These are phyloP conservation scores for Odobenus rosmarus DNA, from an alignment of 2,113 vertebrate genomes.

Conservation along the genomic window DNA sequence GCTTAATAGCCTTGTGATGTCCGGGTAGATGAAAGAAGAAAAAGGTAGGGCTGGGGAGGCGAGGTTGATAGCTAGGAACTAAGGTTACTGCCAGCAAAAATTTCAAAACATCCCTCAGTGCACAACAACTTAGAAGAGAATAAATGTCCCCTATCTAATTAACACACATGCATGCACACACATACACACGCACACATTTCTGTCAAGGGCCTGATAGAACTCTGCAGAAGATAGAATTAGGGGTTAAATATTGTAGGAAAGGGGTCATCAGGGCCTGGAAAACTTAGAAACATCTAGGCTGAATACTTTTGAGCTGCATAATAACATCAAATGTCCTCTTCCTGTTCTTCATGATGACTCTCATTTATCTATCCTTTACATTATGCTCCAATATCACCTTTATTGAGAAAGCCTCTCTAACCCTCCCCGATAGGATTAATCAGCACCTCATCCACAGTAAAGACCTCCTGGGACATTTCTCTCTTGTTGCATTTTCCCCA, in stretches of 20 bases:
- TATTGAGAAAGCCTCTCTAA: not conserved
- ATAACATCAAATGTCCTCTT: not conserved
- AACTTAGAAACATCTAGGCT: not conserved
- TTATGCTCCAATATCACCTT: not conserved
- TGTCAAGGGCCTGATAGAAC: not conserved
- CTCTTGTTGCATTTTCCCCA: not conserved
- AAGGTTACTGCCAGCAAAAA: not conserved
- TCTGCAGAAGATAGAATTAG: not conserved
- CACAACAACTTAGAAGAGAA: not conserved
- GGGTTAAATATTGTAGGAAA: not conserved
- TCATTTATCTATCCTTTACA: not conserved
- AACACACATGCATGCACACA: not conserved
- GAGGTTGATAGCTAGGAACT: not conserved
- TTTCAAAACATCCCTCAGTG: not conserved
- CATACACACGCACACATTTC: not conserved
- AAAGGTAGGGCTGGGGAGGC: not conserved
- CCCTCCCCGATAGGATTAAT: not conserved
- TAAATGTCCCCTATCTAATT: not conserved
- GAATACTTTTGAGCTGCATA: not conserved
- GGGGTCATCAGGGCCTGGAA: not conserved
- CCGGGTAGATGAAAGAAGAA: not conserved
- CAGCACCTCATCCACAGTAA: not conserved
- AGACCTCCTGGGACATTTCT: not conserved
- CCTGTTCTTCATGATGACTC: not conserved
- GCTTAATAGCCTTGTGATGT: not conserved